These are phyloP conservation scores for Pycnonotus jocosus DNA, from an alignment of 2,113 vertebrate species.

Conservation along the genomic window DNA sequence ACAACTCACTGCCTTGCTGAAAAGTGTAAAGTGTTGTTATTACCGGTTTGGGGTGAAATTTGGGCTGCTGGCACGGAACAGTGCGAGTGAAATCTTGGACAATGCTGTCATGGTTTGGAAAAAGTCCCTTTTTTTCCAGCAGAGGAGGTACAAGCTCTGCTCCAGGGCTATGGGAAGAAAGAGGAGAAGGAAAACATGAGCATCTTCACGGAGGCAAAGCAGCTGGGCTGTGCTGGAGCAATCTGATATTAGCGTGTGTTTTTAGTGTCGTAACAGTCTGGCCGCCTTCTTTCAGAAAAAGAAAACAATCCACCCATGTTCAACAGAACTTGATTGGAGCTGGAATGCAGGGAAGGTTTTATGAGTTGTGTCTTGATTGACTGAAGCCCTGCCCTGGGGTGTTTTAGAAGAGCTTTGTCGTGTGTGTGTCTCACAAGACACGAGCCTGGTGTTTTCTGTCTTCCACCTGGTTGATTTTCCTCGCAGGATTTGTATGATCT, in stretches of 20 bases:
- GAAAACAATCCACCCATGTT: neutral
- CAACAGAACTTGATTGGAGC: neutral
- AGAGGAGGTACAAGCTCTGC: neutral
- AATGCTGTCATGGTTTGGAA: neutral
- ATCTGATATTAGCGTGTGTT: neutral
- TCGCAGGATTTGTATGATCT: neutral
- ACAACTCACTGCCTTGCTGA: neutral
- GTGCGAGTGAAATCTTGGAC: neutral
- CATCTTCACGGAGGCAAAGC: neutral
- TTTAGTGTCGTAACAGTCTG: neutral
- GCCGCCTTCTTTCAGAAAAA: neutral
- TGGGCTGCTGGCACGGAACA: neutral
- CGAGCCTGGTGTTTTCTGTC: neutral
- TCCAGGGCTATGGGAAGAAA: neutral
- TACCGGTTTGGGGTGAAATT: neutral
- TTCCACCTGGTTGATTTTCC: neutral
- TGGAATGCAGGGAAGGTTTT: neutral
- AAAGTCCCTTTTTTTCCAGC: neutral
- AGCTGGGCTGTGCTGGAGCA: neutral
- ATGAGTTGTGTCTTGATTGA: neutral
- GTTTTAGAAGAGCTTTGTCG: neutral
- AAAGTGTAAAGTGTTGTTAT: neutral
- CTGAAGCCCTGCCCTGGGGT: neutral
- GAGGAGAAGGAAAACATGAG: neutral
- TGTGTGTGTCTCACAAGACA: neutral